A percentile compares a stretch with the other conserved stretches of the same genome.
These are phyloP conservation scores for Falco rusticolus DNA, from an alignment of 2,797 vertebrate species.

Conservation along the genomic window DNA sequence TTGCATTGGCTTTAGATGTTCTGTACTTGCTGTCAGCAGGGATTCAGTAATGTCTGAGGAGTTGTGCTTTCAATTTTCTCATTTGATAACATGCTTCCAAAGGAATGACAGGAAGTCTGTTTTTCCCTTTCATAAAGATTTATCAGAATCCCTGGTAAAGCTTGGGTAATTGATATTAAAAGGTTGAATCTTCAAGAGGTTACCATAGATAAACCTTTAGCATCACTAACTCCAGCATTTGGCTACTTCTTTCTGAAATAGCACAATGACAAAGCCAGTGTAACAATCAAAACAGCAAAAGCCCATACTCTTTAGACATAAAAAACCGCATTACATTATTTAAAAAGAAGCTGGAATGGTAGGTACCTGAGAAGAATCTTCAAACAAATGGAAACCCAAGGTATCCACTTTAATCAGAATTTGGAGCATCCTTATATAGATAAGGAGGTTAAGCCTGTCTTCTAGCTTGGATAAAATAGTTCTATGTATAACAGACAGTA, in stretches of 20 bases:
- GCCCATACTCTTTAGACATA: background rate
- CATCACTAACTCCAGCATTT: background rate
- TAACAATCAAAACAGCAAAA: background rate
- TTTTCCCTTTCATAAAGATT: background rate
- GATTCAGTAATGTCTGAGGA: background rate
- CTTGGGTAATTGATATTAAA: background rate
- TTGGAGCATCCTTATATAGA: background rate
- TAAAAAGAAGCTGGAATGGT: background rate
- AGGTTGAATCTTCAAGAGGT: background rate
- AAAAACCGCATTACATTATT: accelerated
- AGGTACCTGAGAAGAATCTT: background rate
- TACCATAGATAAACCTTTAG: background rate
- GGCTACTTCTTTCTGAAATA: background rate
- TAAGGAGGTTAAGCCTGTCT: background rate
- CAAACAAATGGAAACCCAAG: background rate
- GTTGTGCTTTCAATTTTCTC: background rate
- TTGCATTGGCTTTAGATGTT: background rate
- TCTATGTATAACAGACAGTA: background rate
- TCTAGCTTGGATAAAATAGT: background rate
- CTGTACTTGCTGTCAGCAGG: background rate
- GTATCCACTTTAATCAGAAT: background rate
- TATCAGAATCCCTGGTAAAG: background rate
- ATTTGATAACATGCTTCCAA: background rate
- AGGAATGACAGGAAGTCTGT: background rate
- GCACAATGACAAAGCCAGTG: background rate